phyloP scores from a whole-genome alignment of 53 echinoderm and acorn worm genomes.

The Holothuria leucospilota region DNA sequence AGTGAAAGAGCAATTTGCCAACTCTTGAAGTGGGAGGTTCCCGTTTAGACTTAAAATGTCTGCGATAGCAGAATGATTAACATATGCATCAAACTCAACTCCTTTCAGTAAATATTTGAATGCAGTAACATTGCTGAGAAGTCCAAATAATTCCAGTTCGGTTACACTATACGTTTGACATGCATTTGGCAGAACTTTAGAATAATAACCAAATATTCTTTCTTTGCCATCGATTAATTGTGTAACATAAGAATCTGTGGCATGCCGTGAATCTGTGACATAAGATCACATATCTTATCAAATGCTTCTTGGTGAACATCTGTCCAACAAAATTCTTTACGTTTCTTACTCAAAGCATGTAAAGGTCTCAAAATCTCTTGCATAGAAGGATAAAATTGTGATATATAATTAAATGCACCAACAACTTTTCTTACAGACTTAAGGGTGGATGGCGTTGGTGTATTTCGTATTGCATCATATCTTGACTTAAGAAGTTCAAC shows the following conservation, averaged over 20 bases:
- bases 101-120: too few relatives aligned
- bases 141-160: slow-evolving; percentile 53
- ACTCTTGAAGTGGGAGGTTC: slow-evolving; percentile 29
- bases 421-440: slow-evolving; percentile 39
- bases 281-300: slow-evolving; percentile 33
- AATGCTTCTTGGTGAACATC: slow-evolving; percentile 48
- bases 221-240: slow-evolving; percentile 45
- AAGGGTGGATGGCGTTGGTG: neutral
- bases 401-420: slow-evolving; percentile 38
- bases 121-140: slow-evolving; percentile 42
- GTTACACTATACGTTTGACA: slow-evolving; percentile 55
- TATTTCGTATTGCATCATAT: slow-evolving; percentile 12
- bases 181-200: slow-evolving; percentile 45
- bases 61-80: too few relatives aligned
- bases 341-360: slow-evolving; percentile 24
- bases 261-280: slow-evolving; percentile 50
- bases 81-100: slow-evolving; percentile 50
- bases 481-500: neutral
- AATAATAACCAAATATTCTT: slow-evolving; percentile 39
- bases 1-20: slow-evolving; percentile 19
- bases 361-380: slow-evolving; percentile 33
- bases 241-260: slow-evolving; percentile 54
- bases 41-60: slow-evolving; percentile 47
- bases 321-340: slow-evolving; percentile 38
- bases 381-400: neutral